Percentiles rank a stretch among this genome's conserved stretches.
These are phyloP conservation scores for Pseudomyrmex sp. DNA, from an alignment of 1,140 invertebrate species.

Conservation along the genomic window DNA sequence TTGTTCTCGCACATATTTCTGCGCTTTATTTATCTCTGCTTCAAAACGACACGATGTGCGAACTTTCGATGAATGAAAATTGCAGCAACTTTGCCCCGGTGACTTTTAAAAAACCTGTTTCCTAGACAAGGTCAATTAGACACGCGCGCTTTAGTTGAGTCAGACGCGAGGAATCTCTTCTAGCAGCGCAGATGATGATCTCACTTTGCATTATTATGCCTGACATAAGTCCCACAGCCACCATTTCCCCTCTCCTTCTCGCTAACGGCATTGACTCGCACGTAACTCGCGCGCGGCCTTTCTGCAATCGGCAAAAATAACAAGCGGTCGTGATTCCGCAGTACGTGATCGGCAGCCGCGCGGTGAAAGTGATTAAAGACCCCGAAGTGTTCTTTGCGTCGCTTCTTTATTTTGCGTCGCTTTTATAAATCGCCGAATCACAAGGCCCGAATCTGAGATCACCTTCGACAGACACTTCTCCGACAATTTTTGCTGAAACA, in stretches of 20 bases:
- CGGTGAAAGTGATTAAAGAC: slow-evolving; percentile 64
- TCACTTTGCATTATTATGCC: slow-evolving; percentile 83
- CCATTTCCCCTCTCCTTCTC: slow-evolving; percentile 64
- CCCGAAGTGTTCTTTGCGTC: not conserved
- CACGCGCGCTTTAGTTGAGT: slow-evolving; percentile 78
- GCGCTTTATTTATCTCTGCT: slow-evolving; percentile 1
- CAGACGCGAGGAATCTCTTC: slow-evolving; percentile 81
- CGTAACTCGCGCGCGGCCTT: slow-evolving; percentile 68
- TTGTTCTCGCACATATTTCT: slow-evolving; percentile 35
- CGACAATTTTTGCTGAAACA: not conserved
- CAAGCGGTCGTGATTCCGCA: slow-evolving; percentile 65
- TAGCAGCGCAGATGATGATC: slow-evolving; percentile 83
- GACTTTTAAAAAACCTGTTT: slow-evolving; percentile 70
- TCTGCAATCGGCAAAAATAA: slow-evolving; percentile 78
- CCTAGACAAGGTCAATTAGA: slow-evolving; percentile 75
- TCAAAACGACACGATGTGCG: not conserved
- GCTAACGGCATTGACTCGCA: slow-evolving; percentile 69
- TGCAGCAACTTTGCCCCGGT: not conserved
- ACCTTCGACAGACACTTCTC: not conserved
- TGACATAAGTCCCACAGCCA: slow-evolving; percentile 77
- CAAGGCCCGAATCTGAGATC: slow-evolving; percentile 37
- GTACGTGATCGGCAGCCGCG: slow-evolving; percentile 46
- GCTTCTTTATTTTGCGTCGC: not conserved
- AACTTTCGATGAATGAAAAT: slow-evolving; percentile 38
- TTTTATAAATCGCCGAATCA: not conserved